Conservation (phyloP, 2,888 invertebrate genomes). For the Lycaena phlaeas region DNA sequence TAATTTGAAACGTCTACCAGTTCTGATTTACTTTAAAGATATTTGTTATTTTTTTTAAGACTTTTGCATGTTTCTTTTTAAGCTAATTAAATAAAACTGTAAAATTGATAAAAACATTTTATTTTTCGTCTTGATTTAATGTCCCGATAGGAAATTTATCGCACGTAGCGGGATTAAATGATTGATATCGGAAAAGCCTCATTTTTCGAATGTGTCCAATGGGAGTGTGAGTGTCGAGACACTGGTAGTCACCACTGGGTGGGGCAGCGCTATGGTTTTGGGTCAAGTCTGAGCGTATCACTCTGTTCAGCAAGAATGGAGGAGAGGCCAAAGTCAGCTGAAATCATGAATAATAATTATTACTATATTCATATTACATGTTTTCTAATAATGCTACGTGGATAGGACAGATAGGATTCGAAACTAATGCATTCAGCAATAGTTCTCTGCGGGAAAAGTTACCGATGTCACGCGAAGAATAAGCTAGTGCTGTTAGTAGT, state of each 20-base stretch:
- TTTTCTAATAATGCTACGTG: no score
- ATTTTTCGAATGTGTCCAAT: slow-evolving; percentile 55
- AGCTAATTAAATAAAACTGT: slow-evolving; percentile 15
- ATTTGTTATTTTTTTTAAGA: slow-evolving; percentile 8
- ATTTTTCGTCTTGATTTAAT: slow-evolving; percentile 10
- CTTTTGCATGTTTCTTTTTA: slow-evolving; percentile 13
- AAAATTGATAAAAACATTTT: slow-evolving; percentile 13
- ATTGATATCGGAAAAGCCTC: slow-evolving; percentile 47
- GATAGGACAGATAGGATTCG: no score
- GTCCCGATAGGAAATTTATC: slow-evolving; percentile 36
- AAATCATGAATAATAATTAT: slow-evolving; percentile 22
- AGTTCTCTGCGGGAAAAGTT: no score
- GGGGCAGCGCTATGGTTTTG: slow-evolving; percentile 60
- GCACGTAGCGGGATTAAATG: slow-evolving; percentile 53
- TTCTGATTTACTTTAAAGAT: no score
- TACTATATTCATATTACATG: no score
- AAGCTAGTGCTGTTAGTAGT: no score
- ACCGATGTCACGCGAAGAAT: no score
- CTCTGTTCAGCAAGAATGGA: slow-evolving; percentile 51
- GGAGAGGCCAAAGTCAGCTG: slow-evolving; percentile 53
- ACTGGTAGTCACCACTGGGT: slow-evolving; percentile 55
- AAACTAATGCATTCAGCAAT: no score
- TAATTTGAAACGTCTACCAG: no score
- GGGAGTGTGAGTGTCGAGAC: slow-evolving; percentile 59
- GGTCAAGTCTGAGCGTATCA: slow-evolving; percentile 59